Percentiles rank a stretch among this genome's conserved stretches.
phyloP scores from a whole-genome alignment of 2,888 invertebrate genomes.

The Napeogenes sylphis region DNA sequence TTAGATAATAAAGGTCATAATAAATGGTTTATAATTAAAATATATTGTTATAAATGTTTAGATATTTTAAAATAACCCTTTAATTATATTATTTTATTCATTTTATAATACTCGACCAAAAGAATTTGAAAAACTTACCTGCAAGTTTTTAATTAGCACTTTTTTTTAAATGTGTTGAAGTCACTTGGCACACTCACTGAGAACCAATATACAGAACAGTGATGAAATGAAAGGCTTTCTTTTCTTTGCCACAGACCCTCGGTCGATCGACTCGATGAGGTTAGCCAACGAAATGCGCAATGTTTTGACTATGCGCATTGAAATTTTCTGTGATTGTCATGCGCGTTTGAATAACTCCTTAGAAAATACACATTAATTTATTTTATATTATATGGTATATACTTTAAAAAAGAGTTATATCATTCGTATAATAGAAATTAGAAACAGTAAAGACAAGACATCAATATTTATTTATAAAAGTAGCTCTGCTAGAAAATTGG shows the following conservation, averaged over 20 bases:
- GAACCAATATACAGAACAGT: conserved; percentile 70
- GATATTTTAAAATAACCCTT: neutral
- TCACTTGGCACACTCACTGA: conserved; percentile 67
- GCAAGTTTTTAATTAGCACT: conserved; percentile 54
- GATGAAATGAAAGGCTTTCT: conserved; percentile 55
- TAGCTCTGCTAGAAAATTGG: neutral
- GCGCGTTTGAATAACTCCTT: conserved; percentile 45
- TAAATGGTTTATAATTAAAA: neutral
- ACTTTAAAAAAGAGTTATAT: too few relatives aligned
- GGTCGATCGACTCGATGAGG: conserved; percentile 70
- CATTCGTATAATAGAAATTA: too few relatives aligned
- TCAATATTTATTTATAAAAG: neutral
- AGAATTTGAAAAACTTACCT: conserved; percentile 50
- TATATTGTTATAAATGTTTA: neutral
- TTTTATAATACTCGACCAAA: conserved; percentile 8
- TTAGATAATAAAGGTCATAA: conserved; percentile 5
- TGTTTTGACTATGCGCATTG: conserved; percentile 77
- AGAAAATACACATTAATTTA: too few relatives aligned
- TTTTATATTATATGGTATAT: too few relatives aligned
- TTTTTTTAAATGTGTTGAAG: conserved; percentile 50
- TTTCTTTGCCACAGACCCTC: conserved; percentile 40
- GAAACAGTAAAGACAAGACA: neutral
- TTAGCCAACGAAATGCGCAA: conserved; percentile 71
- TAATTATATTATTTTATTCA: conserved; percentile 18
- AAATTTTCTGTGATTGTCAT: conserved; percentile 61